Conservation (phyloP, 2,888 invertebrate species). For the Sinotaia quadrata region DNA sequence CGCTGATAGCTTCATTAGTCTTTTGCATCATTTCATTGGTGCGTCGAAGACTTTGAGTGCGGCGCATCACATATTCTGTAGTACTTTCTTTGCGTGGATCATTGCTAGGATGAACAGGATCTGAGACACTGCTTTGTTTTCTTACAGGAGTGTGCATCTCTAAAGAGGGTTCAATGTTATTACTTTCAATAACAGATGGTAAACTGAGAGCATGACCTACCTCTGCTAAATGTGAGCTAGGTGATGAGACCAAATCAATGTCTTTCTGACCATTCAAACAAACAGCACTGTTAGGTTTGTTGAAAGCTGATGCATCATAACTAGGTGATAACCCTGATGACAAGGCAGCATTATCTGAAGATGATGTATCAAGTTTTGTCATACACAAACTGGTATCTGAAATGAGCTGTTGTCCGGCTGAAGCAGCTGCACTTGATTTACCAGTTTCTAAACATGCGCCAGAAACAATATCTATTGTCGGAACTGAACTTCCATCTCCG, state of each 20-base stretch:
- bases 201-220: constrained; percentile 57
- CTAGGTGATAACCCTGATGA: no score
- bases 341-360: background rate
- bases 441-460: no score
- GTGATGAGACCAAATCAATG: background rate
- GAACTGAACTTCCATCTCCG: background rate
- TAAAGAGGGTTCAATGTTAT: background rate
- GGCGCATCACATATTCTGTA: constrained; percentile 38
- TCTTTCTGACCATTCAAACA: background rate
- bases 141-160: constrained; percentile 13
- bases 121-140: constrained; percentile 42
- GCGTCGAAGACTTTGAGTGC: constrained; percentile 41
- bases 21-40: constrained; percentile 32
- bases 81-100: constrained; percentile 28
- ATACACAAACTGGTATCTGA: background rate
- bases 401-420: background rate
- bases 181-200: constrained; percentile 48
- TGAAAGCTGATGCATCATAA: background rate
- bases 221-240: constrained; percentile 40
- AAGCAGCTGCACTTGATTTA: background rate
- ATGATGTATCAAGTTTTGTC: background rate
- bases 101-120: constrained; percentile 22
- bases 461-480: background rate
- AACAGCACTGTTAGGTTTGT: background rate
- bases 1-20: constrained; percentile 58